Base-by-base conservation (phyloP, 2,888 invertebrate species). In the Coenonympha arcania region DNA sequence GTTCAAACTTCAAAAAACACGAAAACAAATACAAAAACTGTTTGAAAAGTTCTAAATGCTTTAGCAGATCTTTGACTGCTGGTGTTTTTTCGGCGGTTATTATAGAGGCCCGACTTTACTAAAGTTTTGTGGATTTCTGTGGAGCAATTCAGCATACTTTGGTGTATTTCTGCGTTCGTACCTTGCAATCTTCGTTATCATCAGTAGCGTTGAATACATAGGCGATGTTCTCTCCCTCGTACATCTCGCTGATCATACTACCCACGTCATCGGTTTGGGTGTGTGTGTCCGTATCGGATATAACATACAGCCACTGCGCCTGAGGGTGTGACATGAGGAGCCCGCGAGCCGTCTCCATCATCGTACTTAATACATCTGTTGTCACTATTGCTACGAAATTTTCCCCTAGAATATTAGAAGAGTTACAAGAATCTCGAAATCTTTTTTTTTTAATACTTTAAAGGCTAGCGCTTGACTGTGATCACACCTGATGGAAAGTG, bases 221-320 rank as follows among this genome's bases (percentile, higher is more conserved):
- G 0, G 94, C 94, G 6, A 95, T 79, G 69, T 95, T 94, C 62
- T 93, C 93, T 0, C 95, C 95, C 69, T 95, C 95, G 9, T 83
- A 85, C 19, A 93, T 73, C 1, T 90, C 75, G 56, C 88, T 87
- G 33, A 89, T 80, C 18, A 92, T 84, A 13, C 79, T 78, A 0
- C 88, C 74, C 4, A 91, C 67, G 63, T 91, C 89, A 1, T 82
- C 79, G 3, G 79, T 75, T 3, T 73, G 73, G 0, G 62, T 66
- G 48, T 87, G 76, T 0, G 89, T 89, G 50, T 93, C 91, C 0
- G 89, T 89, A 49, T 93, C 91, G 0, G 92, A 87, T 43, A 94
- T 82, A 28, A 94, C 84, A 68, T 93, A 95, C n/a, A 95, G 71
- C 95, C 95, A 95, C 67, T 95, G 94, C 55, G 90, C 93, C 60